These are phyloP conservation scores for Lacerta viridis DNA, from an alignment of 2,797 vertebrate genomes.

Conservation along the genomic window DNA sequence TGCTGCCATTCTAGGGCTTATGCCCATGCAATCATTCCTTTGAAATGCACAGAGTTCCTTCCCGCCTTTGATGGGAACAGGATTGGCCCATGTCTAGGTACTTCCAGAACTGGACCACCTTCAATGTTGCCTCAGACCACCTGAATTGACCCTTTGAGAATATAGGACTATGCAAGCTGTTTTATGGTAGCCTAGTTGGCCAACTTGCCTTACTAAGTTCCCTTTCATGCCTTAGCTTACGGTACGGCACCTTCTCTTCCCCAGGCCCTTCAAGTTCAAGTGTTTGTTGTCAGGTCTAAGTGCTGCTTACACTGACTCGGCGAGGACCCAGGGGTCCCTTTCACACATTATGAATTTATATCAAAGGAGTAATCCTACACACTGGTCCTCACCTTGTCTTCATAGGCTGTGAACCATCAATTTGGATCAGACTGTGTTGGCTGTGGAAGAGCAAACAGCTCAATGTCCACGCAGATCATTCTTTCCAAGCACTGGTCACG, in stretches of 20 bases:
- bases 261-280: background rate
- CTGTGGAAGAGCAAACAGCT: background rate
- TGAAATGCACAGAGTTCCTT: background rate
- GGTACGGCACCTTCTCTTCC: no score
- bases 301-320: background rate
- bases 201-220: constrained; percentile 20
- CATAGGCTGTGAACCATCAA: background rate
- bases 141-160: constrained; percentile 67
- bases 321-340: background rate
- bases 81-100: background rate
- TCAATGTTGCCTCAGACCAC: background rate
- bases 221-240: background rate
- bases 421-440: no score
- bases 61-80: background rate
- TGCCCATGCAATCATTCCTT: background rate
- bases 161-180: constrained; percentile 61
- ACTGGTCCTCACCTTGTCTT: background rate
- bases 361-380: background rate
- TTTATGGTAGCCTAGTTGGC: constrained; percentile 63
- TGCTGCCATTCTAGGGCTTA: background rate
- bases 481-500: background rate
- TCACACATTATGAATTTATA: background rate
- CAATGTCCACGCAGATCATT: no score
- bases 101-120: no score
- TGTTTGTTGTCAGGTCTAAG: background rate